Evolutionary conservation across 2,113 vertebrate species (phyloP).

Genomic region (Centrocercus urophasianus): DNA sequence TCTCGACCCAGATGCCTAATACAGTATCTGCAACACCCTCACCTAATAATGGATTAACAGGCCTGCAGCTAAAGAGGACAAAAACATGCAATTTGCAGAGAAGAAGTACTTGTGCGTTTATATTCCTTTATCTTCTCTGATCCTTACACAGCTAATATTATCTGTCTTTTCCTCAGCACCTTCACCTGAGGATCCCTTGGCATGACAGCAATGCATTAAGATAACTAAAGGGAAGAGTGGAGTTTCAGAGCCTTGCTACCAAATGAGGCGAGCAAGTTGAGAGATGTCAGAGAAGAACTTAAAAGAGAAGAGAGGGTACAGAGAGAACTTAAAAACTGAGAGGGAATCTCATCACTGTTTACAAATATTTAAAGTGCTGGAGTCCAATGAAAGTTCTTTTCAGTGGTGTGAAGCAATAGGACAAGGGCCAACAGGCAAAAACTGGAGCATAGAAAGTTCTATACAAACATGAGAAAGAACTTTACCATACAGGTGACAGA

Average conservation of each 20-base stretch:
- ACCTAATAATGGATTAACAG: neutral
- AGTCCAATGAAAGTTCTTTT: too few species aligned
- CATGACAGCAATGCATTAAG: neutral
- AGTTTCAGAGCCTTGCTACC: neutral
- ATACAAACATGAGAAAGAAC: too few species aligned
- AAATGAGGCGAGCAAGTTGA: neutral
- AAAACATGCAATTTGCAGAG: fast-evolving
- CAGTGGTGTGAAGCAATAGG: too few species aligned
- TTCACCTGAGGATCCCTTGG: neutral
- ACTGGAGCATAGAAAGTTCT: too few species aligned
- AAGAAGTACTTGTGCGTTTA: fast-evolving
- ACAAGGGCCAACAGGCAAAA: too few species aligned
- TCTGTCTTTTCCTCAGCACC: neutral
- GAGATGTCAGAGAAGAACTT: neutral
- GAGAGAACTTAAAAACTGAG: too few species aligned
- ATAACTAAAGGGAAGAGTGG: fast-evolving
- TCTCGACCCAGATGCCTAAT: too few species aligned
- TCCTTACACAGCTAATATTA: neutral
- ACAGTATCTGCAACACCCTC: neutral
- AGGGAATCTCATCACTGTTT: too few species aligned
- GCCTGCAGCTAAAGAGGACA: neutral
- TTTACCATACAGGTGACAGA: too few species aligned
- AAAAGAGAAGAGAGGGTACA: too few species aligned
- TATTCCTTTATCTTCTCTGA: neutral
- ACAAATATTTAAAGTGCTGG: too few species aligned